These are phyloP conservation scores for Heterodera filipjevi DNA, from an alignment of 2,888 invertebrate genomes.

Conservation along the genomic window DNA sequence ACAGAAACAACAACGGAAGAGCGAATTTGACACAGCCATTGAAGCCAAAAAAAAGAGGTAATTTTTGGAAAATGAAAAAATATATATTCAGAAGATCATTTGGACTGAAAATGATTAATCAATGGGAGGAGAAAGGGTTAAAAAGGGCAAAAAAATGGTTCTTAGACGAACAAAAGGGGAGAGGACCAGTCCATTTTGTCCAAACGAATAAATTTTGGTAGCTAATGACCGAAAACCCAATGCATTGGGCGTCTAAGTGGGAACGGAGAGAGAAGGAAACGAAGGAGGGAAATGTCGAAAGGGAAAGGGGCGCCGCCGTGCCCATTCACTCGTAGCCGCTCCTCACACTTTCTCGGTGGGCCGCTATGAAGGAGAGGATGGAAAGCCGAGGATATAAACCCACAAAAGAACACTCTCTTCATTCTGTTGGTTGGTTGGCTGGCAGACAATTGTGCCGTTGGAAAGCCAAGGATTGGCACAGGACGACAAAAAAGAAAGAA, in stretches of 20 bases:
- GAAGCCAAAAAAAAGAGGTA: neutral
- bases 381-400: neutral
- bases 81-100: too few species aligned
- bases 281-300: neutral
- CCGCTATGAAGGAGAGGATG: neutral
- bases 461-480: neutral
- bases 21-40: neutral
- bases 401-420: neutral
- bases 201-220: neutral
- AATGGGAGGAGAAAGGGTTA: too few species aligned
- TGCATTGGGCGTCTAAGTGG: neutral
- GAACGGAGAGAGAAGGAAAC: neutral
- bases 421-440: neutral
- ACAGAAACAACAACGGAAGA: neutral
- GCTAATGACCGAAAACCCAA: neutral
- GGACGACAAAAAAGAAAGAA: neutral
- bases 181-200: too few species aligned
- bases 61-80: neutral
- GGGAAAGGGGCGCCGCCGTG: neutral
- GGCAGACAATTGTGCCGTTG: conserved; percentile 8
- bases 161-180: too few species aligned
- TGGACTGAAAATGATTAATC: too few species aligned
- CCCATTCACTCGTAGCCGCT: neutral
- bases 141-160: too few species aligned
- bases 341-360: conserved; percentile 14